These are phyloP conservation scores for Siderastrea siderea DNA, from an alignment of 92 coral and sea anemone species.

Conservation along the genomic window DNA sequence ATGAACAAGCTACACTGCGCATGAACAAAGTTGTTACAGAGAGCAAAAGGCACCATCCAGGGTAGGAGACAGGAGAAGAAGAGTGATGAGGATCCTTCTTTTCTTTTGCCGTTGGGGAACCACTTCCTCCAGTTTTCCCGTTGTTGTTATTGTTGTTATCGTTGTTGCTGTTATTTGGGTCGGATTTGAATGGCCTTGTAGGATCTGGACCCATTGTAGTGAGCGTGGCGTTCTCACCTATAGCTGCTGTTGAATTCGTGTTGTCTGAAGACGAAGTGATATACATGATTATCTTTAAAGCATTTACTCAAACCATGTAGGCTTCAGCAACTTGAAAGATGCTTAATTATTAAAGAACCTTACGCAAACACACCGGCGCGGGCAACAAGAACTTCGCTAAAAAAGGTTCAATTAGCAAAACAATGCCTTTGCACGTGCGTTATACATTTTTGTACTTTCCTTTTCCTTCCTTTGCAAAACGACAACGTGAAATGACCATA, in stretches of 20 bases:
- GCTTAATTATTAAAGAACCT: not conserved
- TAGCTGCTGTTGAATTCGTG: not conserved
- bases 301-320: not conserved
- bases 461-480: too few relatives aligned
- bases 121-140: not conserved
- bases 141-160: not conserved
- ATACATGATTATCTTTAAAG: too few relatives aligned
- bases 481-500: too few relatives aligned
- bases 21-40: not conserved
- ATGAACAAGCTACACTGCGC: not conserved
- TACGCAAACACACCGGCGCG: too few relatives aligned
- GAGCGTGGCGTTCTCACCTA: not conserved
- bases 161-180: not conserved
- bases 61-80: not conserved
- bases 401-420: too few relatives aligned
- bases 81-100: not conserved
- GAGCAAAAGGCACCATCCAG: conserved; percentile 8
- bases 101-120: not conserved
- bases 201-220: not conserved
- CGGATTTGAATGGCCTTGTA: not conserved
- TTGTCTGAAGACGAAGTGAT: not conserved
- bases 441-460: too few relatives aligned
- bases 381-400: too few relatives aligned
- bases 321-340: not conserved
- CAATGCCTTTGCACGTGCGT: too few relatives aligned